phyloP scores from a whole-genome alignment of 2,113 vertebrate genomes.

The Scophthalmus maximus region DNA sequence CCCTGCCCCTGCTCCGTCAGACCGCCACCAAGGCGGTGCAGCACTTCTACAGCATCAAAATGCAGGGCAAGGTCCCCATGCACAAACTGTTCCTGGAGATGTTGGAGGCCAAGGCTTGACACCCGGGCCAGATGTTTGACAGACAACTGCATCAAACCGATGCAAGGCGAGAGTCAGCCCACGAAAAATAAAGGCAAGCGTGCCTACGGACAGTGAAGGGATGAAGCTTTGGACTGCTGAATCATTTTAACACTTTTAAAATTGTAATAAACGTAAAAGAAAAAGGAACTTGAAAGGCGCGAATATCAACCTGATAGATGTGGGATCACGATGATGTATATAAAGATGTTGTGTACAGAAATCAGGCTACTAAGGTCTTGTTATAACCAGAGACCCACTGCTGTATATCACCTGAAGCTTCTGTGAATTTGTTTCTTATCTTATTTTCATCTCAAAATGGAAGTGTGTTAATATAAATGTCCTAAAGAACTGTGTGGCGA shows the following conservation, averaged over 20 bases:
- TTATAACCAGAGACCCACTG: constrained; percentile 71
- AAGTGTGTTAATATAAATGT: constrained; percentile 70
- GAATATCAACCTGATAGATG: constrained; percentile 54
- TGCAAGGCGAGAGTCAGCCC: constrained; percentile 52
- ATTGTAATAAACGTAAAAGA: constrained; percentile 35
- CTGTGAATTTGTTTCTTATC: constrained; percentile 74
- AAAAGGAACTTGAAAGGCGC: constrained; percentile 56
- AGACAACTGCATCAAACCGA: constrained; percentile 62
- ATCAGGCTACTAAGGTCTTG: constrained; percentile 70
- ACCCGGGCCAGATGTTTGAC: constrained; percentile 45
- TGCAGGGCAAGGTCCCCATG: constrained; percentile 96
- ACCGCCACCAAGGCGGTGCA: constrained; percentile 92
- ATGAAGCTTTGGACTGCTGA: constrained; percentile 46
- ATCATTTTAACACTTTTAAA: constrained; percentile 68
- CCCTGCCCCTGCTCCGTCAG: constrained; percentile 92
- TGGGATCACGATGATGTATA: constrained; percentile 70
- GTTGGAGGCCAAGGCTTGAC: constrained; percentile 96
- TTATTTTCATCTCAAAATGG: constrained; percentile 70
- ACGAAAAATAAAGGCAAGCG: constrained; percentile 45
- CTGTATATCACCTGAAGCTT: constrained; percentile 76
- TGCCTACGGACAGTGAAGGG: constrained; percentile 59
- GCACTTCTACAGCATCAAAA: constrained; percentile 94
- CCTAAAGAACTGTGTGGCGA: constrained; percentile 56
- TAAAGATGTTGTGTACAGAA: constrained; percentile 79
- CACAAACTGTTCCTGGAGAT: constrained; percentile 98